Base-by-base conservation (phyloP, 1,140 invertebrate species). In the Leptopilina clavipes region DNA sequence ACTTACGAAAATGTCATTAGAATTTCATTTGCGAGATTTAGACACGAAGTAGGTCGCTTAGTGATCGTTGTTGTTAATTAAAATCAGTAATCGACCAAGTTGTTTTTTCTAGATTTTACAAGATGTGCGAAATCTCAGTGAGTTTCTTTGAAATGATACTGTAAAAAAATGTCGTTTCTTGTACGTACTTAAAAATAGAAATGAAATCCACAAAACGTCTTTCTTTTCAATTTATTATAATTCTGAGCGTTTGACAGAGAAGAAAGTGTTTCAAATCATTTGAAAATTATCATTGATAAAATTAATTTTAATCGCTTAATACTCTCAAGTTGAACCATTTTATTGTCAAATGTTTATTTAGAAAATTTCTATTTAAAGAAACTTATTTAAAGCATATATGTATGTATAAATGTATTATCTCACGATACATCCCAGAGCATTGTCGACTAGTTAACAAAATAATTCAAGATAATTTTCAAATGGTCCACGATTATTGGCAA, bases 1-100 rank as follows among this genome's bases (percentile, higher is more conserved):
- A 76, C 84, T 86, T 84, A 85, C 86, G 84, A 88, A 87, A 89
- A 88, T 87, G 86, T 87, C 86, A 88, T 89, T 88, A 88, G 84
- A 80, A 84, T 87, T 87, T 87, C 86, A 84, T 86, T 85, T 19
- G 40, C 48, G 70, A 75, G 77, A 79, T 82, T 18, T 74, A 73
- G 81, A 45, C 83, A 81, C 82, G 79, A 77, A 79, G 77, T 83
- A 77, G 82, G 79, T 83, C 82, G 79, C 45, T 65, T 12, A 65
- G 56, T 65, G 22, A 31, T 22, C 19, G 19, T 22, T 59, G n/a
- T 31, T 1, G 12, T 19, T 31, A 31, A 31, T 65, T 31, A 14
- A 65, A 65, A 31, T 65, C 22, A 14, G 54, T 7, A 59, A 59
- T 59, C 18, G 18, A 59, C 54, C 54, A 59, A 59, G 18, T 22